These are phyloP conservation scores for Heterodera schachtii DNA, from an alignment of 1,140 invertebrate genomes.

Conservation along the genomic window DNA sequence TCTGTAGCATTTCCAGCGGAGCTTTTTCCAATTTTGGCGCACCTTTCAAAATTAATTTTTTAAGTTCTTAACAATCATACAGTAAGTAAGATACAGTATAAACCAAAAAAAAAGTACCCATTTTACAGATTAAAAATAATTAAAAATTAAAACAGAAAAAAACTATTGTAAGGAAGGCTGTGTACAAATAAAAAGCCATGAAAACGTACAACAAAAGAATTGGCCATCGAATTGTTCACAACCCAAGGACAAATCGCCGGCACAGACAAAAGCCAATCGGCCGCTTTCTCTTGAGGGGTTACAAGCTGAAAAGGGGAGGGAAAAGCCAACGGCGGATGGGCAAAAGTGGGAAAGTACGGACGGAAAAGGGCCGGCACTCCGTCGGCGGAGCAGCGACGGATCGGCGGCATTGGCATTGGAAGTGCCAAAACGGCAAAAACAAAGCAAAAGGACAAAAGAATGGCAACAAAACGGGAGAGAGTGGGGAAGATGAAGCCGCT, in stretches of 20 bases:
- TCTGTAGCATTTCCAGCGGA: too few species aligned
- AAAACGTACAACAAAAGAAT: background rate
- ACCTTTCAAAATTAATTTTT: too few species aligned
- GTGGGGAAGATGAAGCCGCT: background rate
- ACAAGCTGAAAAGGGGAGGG: background rate
- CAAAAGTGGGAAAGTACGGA: background rate
- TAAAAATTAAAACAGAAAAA: background rate
- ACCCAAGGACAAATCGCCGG: background rate
- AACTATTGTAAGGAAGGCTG: too few species aligned
- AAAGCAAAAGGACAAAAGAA: background rate
- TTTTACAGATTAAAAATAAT: background rate
- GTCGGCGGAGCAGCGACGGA: background rate
- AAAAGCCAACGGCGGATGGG: background rate
- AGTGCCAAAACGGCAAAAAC: background rate
- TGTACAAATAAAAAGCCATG: too few species aligned
- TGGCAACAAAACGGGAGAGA: background rate
- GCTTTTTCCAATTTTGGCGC: too few species aligned
- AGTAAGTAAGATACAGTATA: too few species aligned
- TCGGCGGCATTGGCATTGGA: background rate
- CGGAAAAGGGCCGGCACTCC: background rate
- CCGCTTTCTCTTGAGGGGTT: background rate
- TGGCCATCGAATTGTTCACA: background rate
- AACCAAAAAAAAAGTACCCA: too few species aligned
- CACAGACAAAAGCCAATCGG: background rate
- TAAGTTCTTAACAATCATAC: too few species aligned